Base-by-base conservation (phyloP, 2,888 invertebrate species). In the Tenthredo mesomela region DNA sequence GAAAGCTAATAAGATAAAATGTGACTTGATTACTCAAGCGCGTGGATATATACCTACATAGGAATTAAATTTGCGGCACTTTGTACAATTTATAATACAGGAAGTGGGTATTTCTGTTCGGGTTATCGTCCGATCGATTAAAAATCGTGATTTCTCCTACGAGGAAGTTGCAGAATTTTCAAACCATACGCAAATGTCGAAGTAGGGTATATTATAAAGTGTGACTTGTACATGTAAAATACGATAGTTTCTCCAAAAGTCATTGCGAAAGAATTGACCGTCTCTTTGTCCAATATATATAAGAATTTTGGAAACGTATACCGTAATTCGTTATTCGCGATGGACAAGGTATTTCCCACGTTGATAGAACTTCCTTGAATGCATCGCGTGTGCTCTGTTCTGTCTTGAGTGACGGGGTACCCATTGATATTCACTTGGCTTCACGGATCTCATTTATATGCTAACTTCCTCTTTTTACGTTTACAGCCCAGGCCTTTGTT, bases 361-460 rank as follows among this genome's bases (percentile, higher is more conserved):
- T 58, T 61, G 40, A 80, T 80, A 77, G 12, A 65, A 82, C 70
- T 82, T 67, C 33, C 21, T 82, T n/a, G 73, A 83, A 71, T 85
- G 83, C 85, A 75, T 83, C 70, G 85, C 70, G 67, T 82, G 67
- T 82, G 9, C 80, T 54, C 54, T n/a, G 43, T 67, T 54, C 54
- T n/a, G 43, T 67, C 43, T 75, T 73, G 85, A 85, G 82, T 82
- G 84, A 83, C 83, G 82, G 54, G 58, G 83, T 58, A 47, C 71
- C 88, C 89, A 91, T 91, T 91, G 91, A 90, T 90, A 91, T 91
- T 90, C 91, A 89, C 86, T 88, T 87, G 88, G 89, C 89, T 88
- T 88, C 89, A 87, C 85, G 89, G 89, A 91, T 91, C 91, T 91
- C 91, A 91, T 91, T 91, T 91, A 91, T 91, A 91, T 91, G 91